phyloP scores from a whole-genome alignment of 2,888 invertebrate species.

The Linnaemya vulpina region DNA sequence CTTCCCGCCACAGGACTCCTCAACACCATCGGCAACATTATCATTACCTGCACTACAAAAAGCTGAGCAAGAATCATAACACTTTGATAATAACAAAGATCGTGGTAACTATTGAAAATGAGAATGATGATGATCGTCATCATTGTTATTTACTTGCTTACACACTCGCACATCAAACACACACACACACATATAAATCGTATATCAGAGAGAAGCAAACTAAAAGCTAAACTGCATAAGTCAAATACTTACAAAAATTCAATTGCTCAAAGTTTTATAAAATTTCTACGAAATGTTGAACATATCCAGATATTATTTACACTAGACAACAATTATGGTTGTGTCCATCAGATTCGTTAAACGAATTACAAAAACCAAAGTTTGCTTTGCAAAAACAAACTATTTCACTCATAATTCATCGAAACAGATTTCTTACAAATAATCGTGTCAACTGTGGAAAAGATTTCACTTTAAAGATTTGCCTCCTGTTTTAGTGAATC shows the following conservation, averaged over 20 bases:
- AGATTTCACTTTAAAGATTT: too few species aligned
- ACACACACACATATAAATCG: neutral
- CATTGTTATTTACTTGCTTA: neutral
- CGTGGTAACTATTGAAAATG: constrained; percentile 9
- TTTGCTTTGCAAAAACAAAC: too few species aligned
- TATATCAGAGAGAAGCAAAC: neutral
- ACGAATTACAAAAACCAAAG: neutral
- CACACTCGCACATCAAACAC: neutral
- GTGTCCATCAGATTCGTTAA: constrained; percentile 2
- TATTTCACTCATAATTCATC: too few species aligned
- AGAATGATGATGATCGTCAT: neutral
- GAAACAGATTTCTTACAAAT: too few species aligned
- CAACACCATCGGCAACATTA: neutral
- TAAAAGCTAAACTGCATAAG: neutral
- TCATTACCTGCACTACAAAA: constrained; percentile 51
- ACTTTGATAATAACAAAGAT: constrained; percentile 53
- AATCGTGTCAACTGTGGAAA: too few species aligned
- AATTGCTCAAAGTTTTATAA: constrained; percentile 69
- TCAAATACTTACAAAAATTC: constrained; percentile 20
- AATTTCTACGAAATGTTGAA: constrained; percentile 50
- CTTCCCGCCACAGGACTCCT: constrained; percentile 35
- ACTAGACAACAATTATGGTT: neutral
- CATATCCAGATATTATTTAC: constrained; percentile 12
- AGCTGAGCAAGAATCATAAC: constrained; percentile 68
- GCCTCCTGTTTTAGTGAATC: too few species aligned